Evolutionary conservation across 2,888 invertebrate species (phyloP).

Genomic region (Dynastes hyllus): DNA sequence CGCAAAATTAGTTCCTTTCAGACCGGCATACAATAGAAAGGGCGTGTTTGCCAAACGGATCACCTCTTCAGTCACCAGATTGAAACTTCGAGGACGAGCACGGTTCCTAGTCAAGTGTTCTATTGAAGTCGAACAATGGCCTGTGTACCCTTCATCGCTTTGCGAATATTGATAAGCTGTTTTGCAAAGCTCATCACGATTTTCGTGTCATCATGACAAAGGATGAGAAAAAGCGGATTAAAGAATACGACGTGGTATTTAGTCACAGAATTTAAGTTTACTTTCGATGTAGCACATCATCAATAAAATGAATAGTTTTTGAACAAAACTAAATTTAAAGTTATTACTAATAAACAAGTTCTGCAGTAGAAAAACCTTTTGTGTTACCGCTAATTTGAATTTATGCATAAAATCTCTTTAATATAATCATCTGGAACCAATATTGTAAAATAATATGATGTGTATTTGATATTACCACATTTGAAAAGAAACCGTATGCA

Average conservation of each 20-base stretch:
- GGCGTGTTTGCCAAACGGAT: slow-evolving; percentile 61
- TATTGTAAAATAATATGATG: too few relatives aligned
- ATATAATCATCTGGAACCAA: too few relatives aligned
- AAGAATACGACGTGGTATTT: background rate
- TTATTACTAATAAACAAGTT: too few relatives aligned
- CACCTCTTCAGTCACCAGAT: slow-evolving; percentile 61
- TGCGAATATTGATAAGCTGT: slow-evolving; percentile 66
- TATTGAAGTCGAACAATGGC: slow-evolving; percentile 63
- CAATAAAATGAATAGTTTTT: background rate
- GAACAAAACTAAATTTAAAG: too few relatives aligned
- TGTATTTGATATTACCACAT: too few relatives aligned
- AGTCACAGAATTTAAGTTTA: background rate
- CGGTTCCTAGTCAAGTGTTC: slow-evolving; percentile 64
- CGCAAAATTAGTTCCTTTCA: slow-evolving; percentile 64
- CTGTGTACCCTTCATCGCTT: slow-evolving; percentile 61
- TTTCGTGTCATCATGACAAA: slow-evolving; percentile 24
- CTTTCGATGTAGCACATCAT: background rate
- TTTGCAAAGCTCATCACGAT: slow-evolving; percentile 62
- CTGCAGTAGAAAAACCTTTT: too few relatives aligned
- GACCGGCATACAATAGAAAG: slow-evolving; percentile 54
- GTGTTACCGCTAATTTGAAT: too few relatives aligned
- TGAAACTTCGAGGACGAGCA: slow-evolving; percentile 63
- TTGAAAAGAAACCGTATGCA: too few relatives aligned
- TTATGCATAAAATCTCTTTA: too few relatives aligned
- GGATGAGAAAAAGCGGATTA: slow-evolving; percentile 4